These are phyloP conservation scores for Pantala flavescens DNA, from an alignment of 1,140 invertebrate species.

Conservation along the genomic window DNA sequence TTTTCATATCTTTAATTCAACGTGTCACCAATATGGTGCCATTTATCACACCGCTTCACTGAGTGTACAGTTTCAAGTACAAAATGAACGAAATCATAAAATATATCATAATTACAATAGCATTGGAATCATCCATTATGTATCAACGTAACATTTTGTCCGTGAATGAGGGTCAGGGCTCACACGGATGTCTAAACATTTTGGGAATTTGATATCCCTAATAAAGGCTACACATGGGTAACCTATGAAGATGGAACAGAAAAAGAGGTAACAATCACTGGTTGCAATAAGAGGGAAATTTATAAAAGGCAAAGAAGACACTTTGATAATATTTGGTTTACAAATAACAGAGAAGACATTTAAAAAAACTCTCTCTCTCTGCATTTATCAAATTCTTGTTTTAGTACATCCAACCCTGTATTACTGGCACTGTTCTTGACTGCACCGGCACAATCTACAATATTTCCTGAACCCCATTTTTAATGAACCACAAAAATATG, in stretches of 20 bases:
- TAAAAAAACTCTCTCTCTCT: background rate
- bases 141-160: constrained; percentile 10
- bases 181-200: constrained; percentile 9
- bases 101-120: constrained; percentile 11
- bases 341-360: constrained; percentile 6
- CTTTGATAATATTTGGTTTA: background rate
- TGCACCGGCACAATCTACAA: background rate
- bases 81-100: constrained; percentile 10
- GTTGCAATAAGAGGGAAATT: background rate
- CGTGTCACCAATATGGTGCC: constrained; percentile 7
- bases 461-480: background rate
- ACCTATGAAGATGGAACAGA: background rate
- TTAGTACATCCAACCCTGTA: constrained; percentile 5
- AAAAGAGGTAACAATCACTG: background rate
- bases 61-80: constrained; percentile 9
- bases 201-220: background rate
- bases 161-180: constrained; percentile 6
- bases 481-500: background rate
- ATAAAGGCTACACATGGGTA: background rate
- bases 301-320: constrained; percentile 6
- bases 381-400: constrained; percentile 1
- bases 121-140: background rate
- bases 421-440: constrained; percentile 5
- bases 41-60: constrained; percentile 2
- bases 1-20: constrained; percentile 8